Conservation (phyloP, 2,888 invertebrate species). For the Stenodera caucasica region DNA sequence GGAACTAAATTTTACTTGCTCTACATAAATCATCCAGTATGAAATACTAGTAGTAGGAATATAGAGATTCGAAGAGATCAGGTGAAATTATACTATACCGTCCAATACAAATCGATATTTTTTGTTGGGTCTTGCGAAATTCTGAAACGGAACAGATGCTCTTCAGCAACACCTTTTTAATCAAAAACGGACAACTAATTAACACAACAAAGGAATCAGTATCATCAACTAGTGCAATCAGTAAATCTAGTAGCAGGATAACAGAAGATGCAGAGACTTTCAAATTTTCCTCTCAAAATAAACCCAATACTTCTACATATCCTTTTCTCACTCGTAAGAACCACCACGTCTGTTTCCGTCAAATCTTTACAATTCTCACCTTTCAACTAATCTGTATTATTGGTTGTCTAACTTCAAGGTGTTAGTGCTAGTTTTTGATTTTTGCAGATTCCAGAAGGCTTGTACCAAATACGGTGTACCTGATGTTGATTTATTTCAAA, state of each 20-base stretch:
- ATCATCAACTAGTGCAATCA: constrained; percentile 53
- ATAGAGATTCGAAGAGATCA: constrained; percentile 30
- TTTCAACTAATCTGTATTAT: background rate
- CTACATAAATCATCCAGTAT: constrained; percentile 52
- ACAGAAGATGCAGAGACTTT: constrained; percentile 32
- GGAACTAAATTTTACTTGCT: constrained; percentile 40
- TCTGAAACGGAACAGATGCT: background rate
- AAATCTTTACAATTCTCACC: constrained; percentile 11
- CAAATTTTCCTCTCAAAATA: background rate
- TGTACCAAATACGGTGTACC: constrained; percentile 82
- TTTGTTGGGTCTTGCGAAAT: background rate
- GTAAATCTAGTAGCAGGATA: constrained; percentile 41
- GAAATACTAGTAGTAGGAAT: constrained; percentile 44
- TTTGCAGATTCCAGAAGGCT: constrained; percentile 76
- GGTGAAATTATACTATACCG: background rate
- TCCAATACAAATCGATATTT: background rate
- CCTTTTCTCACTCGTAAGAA: background rate
- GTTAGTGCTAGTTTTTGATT: constrained; percentile 8
- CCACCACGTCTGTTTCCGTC: no score
- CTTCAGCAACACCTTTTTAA: constrained; percentile 19
- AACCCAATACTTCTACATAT: background rate
- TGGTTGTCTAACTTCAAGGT: background rate
- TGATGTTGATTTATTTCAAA: constrained; percentile 86
- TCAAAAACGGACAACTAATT: constrained; percentile 28
- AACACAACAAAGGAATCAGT: constrained; percentile 41